Evolutionary conservation across 2,888 invertebrate species (phyloP), one percentile per base, ranked within the genome.

Genomic region (Baccha elongata): DNA sequence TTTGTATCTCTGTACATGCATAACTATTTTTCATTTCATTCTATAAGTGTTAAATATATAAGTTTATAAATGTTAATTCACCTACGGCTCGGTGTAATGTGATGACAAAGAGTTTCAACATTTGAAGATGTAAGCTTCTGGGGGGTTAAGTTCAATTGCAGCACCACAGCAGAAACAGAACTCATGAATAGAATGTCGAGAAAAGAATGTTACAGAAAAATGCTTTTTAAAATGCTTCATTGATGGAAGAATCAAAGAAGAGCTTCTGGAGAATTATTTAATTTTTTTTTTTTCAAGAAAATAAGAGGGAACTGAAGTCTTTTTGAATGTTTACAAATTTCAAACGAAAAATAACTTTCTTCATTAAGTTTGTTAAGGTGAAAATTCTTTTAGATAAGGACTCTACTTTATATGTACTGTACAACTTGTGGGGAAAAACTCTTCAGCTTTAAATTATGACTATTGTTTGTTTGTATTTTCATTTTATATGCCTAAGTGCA

Each of bases 61-160:
- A 67, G 62, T 65, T 81, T 17, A 60, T 29, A 32, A 40, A 76
- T 72, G 48, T 55, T 19, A 76, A 67, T 62, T 42, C 44, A 48
- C 65, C 71, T 40, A 60, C 19, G 72, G 53, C 60, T 19, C 29
- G 29, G 3, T 15, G 35, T 44, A 13, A 15, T 46, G 37, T 19
- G 55, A 52, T 72, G 72, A 76, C 69, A 81, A 58, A 23, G 26
- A 62, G 60, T 79, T 81, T 21, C 46, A 48, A n/a, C 60, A 64
- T 71, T 53, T 75, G 40, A 67, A 74, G 58, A 53, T n/a, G 11
- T 50, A 32, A 32, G 46, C 23, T 44, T 48, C 35, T 15, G 40
- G 23, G 53, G 46, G 73, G 67, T 55, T 80, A 74, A 69, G 74
- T 80, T 68, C 68, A 80, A 74, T 79, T 68, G 62, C 29, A 42